Evolutionary conservation across 2,888 invertebrate genomes (phyloP).

Genomic region (Drosophila diplacantha): DNA sequence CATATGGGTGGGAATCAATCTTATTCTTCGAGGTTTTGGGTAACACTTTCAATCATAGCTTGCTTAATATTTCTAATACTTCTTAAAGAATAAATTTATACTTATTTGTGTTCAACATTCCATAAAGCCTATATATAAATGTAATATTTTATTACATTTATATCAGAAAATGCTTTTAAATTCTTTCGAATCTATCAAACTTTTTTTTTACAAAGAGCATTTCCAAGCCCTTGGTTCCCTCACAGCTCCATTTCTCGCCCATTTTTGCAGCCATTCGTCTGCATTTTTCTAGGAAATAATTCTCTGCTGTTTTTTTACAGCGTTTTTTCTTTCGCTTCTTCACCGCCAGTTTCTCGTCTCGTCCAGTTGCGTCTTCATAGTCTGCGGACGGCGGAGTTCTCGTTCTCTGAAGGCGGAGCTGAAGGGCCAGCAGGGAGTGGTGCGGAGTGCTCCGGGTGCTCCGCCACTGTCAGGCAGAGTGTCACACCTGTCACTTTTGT

Average conservation of each 20-base stretch:
- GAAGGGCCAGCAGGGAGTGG: conserved; percentile 33
- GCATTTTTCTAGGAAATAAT: conserved; percentile 64
- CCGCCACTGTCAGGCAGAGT: conserved; percentile 53
- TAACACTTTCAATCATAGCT: too few relatives aligned
- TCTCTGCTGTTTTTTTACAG: conserved; percentile 49
- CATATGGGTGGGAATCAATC: neutral
- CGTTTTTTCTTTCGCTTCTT: conserved; percentile 33
- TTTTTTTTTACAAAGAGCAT: conserved; percentile 15
- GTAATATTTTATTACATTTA: neutral
- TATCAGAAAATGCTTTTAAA: neutral
- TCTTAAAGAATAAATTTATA: neutral
- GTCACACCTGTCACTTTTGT: conserved; percentile 71
- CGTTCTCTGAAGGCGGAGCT: conserved; percentile 1
- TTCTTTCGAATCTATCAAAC: neutral
- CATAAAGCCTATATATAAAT: neutral
- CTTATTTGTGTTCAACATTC: neutral
- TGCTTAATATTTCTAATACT: too few relatives aligned
- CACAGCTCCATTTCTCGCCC: conserved; percentile 20
- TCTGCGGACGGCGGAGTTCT: conserved; percentile 18
- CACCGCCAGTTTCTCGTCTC: conserved; percentile 40
- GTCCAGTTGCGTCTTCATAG: conserved; percentile 67
- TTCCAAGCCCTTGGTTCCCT: neutral
- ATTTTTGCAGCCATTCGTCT: conserved; percentile 37
- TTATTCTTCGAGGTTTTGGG: too few relatives aligned
- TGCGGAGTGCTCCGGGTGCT: conserved; percentile 20